phyloP scores from a whole-genome alignment of 30 jellyfish, hydroid and myxozoan species.

The Rhopilema esculentum region DNA sequence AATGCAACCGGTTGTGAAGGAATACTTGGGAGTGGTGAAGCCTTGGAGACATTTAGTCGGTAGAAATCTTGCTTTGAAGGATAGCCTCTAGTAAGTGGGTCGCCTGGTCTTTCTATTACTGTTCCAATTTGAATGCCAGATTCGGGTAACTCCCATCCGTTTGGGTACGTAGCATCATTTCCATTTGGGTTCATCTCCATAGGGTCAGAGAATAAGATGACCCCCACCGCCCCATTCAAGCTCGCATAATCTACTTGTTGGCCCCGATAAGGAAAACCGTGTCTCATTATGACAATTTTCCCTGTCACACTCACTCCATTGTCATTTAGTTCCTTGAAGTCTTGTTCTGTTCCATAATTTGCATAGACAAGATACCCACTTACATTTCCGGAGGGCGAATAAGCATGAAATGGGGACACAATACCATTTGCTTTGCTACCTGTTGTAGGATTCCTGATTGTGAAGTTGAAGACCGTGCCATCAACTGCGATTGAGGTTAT shows the following conservation, averaged over 20 bases:
- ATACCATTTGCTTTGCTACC: background rate
- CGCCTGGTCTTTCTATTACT: constrained; percentile 66
- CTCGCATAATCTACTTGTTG: constrained; percentile 54
- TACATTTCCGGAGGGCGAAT: constrained; percentile 19
- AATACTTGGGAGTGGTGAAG: constrained; percentile 21
- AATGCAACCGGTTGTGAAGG: constrained; percentile 33
- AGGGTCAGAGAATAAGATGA: constrained; percentile 73
- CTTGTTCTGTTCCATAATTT: constrained; percentile 75
- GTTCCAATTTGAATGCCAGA: constrained; percentile 75
- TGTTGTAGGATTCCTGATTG: background rate
- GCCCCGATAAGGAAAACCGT: constrained; percentile 83
- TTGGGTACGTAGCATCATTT: constrained; percentile 40
- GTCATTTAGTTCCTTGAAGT: constrained; percentile 43
- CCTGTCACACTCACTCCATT: constrained; percentile 52
- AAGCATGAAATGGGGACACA: constrained; percentile 14
- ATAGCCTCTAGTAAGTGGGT: constrained; percentile 73
- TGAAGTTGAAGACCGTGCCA: background rate
- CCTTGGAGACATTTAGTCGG: background rate
- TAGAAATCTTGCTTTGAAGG: constrained; percentile 59
- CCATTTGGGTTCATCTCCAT: constrained; percentile 63
- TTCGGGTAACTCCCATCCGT: constrained; percentile 79
- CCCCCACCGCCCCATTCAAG: constrained; percentile 72
- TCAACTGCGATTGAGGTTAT: background rate
- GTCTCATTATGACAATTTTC: constrained; percentile 73
- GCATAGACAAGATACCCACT: constrained; percentile 81